phyloP scores from a whole-genome alignment of 1,140 invertebrate genomes.

The Philopotamus ludificatus region DNA sequence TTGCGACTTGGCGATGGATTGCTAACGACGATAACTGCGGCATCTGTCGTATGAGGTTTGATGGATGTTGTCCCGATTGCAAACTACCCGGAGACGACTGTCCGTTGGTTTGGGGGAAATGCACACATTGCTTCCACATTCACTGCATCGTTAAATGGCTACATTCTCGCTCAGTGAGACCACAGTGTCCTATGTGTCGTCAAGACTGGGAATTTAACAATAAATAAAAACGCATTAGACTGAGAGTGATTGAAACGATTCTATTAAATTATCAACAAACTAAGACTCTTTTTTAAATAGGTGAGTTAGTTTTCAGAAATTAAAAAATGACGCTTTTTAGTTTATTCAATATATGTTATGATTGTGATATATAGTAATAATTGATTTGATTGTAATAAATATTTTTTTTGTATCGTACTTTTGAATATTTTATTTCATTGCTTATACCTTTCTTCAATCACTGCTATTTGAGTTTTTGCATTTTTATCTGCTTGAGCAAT shows the following conservation, averaged over 20 bases:
- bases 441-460: too few relatives aligned
- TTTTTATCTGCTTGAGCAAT: too few relatives aligned
- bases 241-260: too few relatives aligned
- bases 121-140: constrained; percentile 99
- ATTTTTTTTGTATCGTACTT: too few relatives aligned
- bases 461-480: too few relatives aligned
- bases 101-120: constrained; percentile 97
- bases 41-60: constrained; percentile 98
- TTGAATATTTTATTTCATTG: too few relatives aligned
- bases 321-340: not conserved
- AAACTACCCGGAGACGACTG: constrained; percentile 98
- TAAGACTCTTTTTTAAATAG: not conserved
- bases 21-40: constrained; percentile 99
- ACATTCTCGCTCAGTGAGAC: constrained; percentile 91
- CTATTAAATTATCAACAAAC: not conserved
- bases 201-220: constrained; percentile 98
- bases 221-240: too few relatives aligned
- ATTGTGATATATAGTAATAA: too few relatives aligned
- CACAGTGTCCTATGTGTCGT: constrained; percentile 98
- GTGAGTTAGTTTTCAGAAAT: not conserved
- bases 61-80: constrained; percentile 98
- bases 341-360: not conserved
- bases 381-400: too few relatives aligned
- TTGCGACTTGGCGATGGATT: constrained; percentile 97
- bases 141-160: constrained; percentile 99